Evolutionary conservation across 2,797 vertebrate genomes (phyloP).

Genomic region (Streptopelia turtur): DNA sequence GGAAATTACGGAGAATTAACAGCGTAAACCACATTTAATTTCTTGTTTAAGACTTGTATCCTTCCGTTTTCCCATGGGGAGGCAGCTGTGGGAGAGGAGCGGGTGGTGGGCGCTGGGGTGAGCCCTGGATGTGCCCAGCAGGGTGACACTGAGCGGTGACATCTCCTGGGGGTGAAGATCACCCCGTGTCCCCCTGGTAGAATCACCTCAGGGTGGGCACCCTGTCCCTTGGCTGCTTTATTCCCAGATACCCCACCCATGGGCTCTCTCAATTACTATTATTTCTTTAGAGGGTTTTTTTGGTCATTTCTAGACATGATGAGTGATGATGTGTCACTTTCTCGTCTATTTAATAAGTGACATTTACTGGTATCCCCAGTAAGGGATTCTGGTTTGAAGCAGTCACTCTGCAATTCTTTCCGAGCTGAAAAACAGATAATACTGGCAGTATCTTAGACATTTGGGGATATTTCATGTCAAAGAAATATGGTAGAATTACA

Average conservation of each 20-base stretch:
- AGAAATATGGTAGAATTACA: neutral
- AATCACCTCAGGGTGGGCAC: accelerated
- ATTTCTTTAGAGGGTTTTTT: neutral
- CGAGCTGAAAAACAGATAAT: neutral
- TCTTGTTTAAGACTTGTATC: neutral
- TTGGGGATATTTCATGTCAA: conserved; percentile 2
- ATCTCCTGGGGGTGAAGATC: accelerated
- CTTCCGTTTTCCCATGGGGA: too few species aligned
- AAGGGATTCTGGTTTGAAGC: neutral
- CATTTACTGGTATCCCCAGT: neutral
- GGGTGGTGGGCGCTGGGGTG: neutral
- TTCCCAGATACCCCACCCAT: too few species aligned
- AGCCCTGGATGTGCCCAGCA: accelerated
- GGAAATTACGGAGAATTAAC: neutral
- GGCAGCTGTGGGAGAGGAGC: neutral
- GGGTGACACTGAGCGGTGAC: accelerated
- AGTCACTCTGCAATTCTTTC: neutral
- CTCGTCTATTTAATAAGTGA: neutral
- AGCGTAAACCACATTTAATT: accelerated
- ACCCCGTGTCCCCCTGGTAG: accelerated
- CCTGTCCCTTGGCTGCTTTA: neutral
- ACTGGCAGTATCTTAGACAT: neutral
- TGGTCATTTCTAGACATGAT: neutral
- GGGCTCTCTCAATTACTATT: neutral
- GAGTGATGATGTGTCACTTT: neutral